Base-by-base conservation (phyloP, 2,113 vertebrate species). In the Amazona vittata region DNA sequence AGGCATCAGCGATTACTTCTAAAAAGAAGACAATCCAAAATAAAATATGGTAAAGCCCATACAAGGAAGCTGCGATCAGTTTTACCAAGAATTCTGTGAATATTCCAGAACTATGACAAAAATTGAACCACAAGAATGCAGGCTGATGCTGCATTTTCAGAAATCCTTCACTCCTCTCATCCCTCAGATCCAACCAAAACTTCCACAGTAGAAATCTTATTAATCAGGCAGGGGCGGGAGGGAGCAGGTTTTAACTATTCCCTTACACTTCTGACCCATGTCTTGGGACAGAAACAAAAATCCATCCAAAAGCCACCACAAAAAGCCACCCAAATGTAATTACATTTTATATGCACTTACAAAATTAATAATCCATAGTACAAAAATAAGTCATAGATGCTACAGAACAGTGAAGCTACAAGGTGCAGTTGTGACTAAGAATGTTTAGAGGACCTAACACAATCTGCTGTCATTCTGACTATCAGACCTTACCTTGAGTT, bases 31-130 rank as follows among this genome's bases (percentile, higher is more conserved):
- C 73, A 63, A 91, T 28, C 26, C 35, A 75, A 41, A 13, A 46
- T 15, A 47, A 76, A 84, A 69, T 31, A 62, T 1, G 86, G 28
- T 44, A 50, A 81, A 71, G 64, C 24, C 33, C 29, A 83, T 17
- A 50, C 22, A 68, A 82, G 20, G 49, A 60, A 90, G 37, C 47
- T 68, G 28, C 70, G 55, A 86, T 57, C 20, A 46, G 25, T 94
- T 70, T 74, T 29, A 89, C 43, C 49, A 71, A 67, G 43, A 95
- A 76, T 65, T 19, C 49, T 10, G 2, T 35, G n/a, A 80, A 49
- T 25, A 80, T 69, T 91, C 71, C 85, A 92, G 35, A 89, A 78
- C 39, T 50, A 43, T 37, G 44, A 85, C 64, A 92, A 84, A 82
- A 92, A 75, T 0, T n/a, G 47, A 83, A 71, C 44, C 29, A 81